Evolutionary conservation across 2,888 invertebrate genomes (phyloP), one percentile per base, ranked within the genome.

Genomic region (Aspidapion aeneum): DNA sequence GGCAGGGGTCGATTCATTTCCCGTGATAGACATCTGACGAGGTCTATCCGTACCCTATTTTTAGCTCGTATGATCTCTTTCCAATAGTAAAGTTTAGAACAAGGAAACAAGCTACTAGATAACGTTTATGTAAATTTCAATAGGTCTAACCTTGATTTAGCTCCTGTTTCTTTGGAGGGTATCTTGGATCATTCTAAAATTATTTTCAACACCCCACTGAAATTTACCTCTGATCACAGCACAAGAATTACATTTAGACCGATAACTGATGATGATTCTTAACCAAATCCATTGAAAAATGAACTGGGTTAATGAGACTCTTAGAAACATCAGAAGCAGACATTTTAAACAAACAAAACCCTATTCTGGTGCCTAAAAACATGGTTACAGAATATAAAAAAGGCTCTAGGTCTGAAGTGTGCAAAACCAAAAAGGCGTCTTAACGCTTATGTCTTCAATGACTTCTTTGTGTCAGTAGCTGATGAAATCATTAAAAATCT

Each of bases 71-170:
- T 21, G 56, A 56, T 22, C 17, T 56, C 20, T 21, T 21, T 56
- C 56, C 56, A 56, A 56, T 21, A 22, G 56, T 58, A 49, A 58
- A 58, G 17, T 58, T 58, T 58, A 58, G 49, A 58, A 58, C 51
- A 49, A 58, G 58, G 18, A 50, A 50, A 21, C 18, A 58, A 58
- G 21, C 59, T 59, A 51, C 52, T 59, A 50, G 59, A 59, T 49
- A 59, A 52, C 51, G 52, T 59, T 59, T 59, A 59, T 21, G 52
- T 59, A 19, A 59, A 59, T 52, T 59, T 59, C 18, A 49, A 59
- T 59, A 49, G 19, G 18, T 59, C 57, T 18, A 57, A 57, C 35
- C 48, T 57, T 7, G 57, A 57, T 35, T 2, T 57, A 19, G 21
- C 57, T 17, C 57, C 57, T 57, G 17, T 57, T 57, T 21, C 57